Evolutionary conservation across 2,797 vertebrate species (phyloP).

Genomic region (Xenopus petersii): DNA sequence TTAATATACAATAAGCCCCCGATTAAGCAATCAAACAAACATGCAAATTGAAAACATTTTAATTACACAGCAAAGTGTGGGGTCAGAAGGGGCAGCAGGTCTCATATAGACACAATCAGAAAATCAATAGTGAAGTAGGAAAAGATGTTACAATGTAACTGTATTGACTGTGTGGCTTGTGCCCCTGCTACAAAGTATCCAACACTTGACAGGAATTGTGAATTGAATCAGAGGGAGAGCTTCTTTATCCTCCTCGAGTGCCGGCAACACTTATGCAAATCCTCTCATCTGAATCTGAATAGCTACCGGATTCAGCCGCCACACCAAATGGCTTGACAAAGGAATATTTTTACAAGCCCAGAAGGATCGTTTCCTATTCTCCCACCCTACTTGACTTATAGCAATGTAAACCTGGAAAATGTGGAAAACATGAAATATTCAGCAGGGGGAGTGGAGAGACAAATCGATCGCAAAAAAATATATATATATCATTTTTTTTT

Average conservation of each 20-base stretch:
- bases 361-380: conserved; percentile 9
- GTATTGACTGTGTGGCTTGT: too few species aligned
- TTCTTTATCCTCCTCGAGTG: conserved; percentile 21
- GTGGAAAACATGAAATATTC: too few species aligned
- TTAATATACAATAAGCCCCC: too few species aligned
- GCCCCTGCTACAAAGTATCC: background rate
- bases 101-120: background rate
- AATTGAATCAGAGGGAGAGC: conserved; percentile 15
- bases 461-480: too few species aligned
- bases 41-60: background rate
- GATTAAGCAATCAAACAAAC: too few species aligned
- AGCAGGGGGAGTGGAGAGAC: too few species aligned
- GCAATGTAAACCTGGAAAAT: conserved; percentile 27
- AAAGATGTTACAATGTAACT: background rate
- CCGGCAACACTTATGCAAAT: conserved; percentile 41
- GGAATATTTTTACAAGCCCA: conserved; percentile 6
- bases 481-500: too few species aligned
- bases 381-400: background rate
- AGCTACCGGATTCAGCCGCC: background rate
- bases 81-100: background rate
- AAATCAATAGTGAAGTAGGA: background rate
- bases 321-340: conserved; percentile 12
- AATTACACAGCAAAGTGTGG: conserved; percentile 10
- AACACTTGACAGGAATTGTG: conserved; percentile 10
- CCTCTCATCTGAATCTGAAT: conserved; percentile 37